Evolutionary conservation across 2,797 vertebrate species (phyloP), one percentile per base, ranked within the genome.

Genomic region (Cygnus olor): DNA sequence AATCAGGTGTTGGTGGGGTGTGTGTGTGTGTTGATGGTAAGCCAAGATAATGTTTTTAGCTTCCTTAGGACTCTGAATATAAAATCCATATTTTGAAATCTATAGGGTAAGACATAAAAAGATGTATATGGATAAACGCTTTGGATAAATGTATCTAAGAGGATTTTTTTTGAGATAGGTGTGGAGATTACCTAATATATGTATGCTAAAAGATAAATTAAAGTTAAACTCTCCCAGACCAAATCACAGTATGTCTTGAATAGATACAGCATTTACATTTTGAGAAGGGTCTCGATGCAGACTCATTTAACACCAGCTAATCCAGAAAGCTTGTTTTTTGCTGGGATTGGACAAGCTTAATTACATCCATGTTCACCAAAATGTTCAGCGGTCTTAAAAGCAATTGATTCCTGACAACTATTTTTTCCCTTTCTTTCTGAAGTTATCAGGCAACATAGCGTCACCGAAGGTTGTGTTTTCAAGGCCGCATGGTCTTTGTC

Each of bases 131-230:
- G 56, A 51, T 36, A 36, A 36, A 61, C 77, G 44, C 18, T 88
- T 85, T 66, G 1, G 2, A n/a, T 80, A 74, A 80, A 69, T 38
- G 21, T 83, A 78, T 90, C 32, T 63, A 42, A 92, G 74, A 58
- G 91, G 80, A 85, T 94, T 95, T 96, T 30, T 85, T 90, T 51
- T 25, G 86, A 80, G 66, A 40, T 56, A 92, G 38, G 27, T 56
- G 36, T 5, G 86, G 19, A 38, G 44, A 88, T 95, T 86, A 88
- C 63, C 25, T 30, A 32, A 8, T 68, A 16, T 83, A 18, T 77
- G 57, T 86, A 25, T 89, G 54, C 64, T 80, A 53, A 15, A 77
- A 36, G 57, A 82, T 70, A 32, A 51, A 70, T 44, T 70, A 32
- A 36, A 22, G 32, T 70, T 80, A 93, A 92, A 83, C 45, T 85